Evolutionary conservation across 2,888 invertebrate species (phyloP), one percentile per base, ranked within the genome.

Genomic region (Polylopha cassiicola): DNA sequence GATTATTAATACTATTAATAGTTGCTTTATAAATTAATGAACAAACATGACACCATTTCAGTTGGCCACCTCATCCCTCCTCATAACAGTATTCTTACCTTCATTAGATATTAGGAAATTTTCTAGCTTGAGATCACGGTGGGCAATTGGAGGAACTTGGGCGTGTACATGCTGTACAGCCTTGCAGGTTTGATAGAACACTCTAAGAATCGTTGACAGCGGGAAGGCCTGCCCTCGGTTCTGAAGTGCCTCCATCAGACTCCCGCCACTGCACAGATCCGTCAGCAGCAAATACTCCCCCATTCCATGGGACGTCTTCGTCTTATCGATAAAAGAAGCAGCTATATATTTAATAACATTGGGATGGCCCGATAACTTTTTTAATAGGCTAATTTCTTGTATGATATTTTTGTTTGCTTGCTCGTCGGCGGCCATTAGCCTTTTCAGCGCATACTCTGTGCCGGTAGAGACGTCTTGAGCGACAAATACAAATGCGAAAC

Each of bases 111-210:
- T 89, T 47, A 99, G 84, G 63, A 99, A 91, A 81, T 99, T 99
- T 87, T 99, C 99, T 78, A 93, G 90, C 87, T 99, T 99, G 60
- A 99, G 90, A 87, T 99, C 99, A 61, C 98, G 88, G 80, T 99
- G 99, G 28, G 94, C 92, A 44, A 99, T 92, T n/a, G 97, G 93
- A 22, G 96, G 95, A 27, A 88, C 88, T 75, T 95, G 95, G 22
- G 88, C 89, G 69, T 99, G 99, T 93, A 99, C 93, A 68, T 97
- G 97, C 52, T 95, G 92, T 6, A 99, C 94, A 20, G 98, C 95
- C 51, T 89, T 89, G 57, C 95, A 92, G 10, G 94, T 92, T 79
- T 98, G 97, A 80, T 97, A 97, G 75, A 97, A 95, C 48, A 98
- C 90, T 65, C 90, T 90, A 54, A 95, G 88, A 39, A 95, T 89